These are phyloP conservation scores for Thera britannica DNA, from an alignment of 2,888 invertebrate species.

Conservation along the genomic window DNA sequence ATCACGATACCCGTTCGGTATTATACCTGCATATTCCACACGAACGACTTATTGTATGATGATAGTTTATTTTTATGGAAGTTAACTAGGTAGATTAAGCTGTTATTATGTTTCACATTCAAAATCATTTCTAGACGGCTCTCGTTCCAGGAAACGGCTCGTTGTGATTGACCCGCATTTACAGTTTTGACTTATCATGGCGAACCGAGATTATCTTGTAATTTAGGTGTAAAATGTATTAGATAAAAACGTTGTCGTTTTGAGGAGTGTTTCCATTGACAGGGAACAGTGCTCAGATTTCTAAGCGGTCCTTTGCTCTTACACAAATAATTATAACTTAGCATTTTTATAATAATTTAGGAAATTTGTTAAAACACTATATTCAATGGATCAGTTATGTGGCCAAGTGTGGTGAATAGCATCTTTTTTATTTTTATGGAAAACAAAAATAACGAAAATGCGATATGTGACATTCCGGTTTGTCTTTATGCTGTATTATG, in stretches of 20 bases:
- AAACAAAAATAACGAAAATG: slow-evolving; percentile 76
- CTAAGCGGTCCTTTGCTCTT: slow-evolving; percentile 78
- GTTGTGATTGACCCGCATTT: slow-evolving; percentile 78
- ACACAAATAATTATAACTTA: slow-evolving; percentile 84
- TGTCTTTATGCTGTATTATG: slow-evolving; percentile 84
- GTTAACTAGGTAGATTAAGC: slow-evolving; percentile 83
- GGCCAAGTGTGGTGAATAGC: slow-evolving; percentile 74
- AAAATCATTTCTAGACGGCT: slow-evolving; percentile 65
- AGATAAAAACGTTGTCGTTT: slow-evolving; percentile 76
- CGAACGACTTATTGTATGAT: slow-evolving; percentile 77
- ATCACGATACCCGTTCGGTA: slow-evolving; percentile 29
- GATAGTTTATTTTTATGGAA: slow-evolving; percentile 82
- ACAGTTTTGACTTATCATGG: slow-evolving; percentile 74
- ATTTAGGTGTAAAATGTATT: slow-evolving; percentile 81
- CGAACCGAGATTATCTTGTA: slow-evolving; percentile 79
- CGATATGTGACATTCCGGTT: slow-evolving; percentile 85
- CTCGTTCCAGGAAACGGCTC: slow-evolving; percentile 64
- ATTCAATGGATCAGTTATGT: slow-evolving; percentile 71
- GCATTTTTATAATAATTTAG: slow-evolving; percentile 85
- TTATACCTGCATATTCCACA: slow-evolving; percentile 70
- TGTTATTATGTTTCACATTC: slow-evolving; percentile 81
- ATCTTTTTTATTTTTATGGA: slow-evolving; percentile 78
- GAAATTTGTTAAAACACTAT: slow-evolving; percentile 78
- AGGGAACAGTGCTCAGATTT: slow-evolving; percentile 74
- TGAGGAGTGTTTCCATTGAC: slow-evolving; percentile 70